Percentiles rank a stretch among this genome's conserved stretches.
Conservation (phyloP, 1,140 invertebrate genomes). For the Drosophila oshimai region DNA sequence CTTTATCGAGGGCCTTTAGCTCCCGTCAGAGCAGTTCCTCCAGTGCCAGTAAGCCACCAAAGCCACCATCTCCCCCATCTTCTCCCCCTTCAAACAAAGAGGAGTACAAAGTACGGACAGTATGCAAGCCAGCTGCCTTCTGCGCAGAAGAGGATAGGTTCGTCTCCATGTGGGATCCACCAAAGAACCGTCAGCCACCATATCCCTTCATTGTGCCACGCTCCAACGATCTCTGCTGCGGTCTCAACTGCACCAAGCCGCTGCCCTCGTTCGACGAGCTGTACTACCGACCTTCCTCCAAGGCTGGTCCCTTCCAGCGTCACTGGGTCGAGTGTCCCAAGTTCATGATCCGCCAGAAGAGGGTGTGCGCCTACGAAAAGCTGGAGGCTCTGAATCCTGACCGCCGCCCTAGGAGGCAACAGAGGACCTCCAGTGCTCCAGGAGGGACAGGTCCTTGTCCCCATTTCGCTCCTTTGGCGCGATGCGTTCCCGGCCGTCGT, state of each 20-base stretch:
- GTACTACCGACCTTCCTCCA: conserved; percentile 35
- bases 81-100: background rate
- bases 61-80: background rate
- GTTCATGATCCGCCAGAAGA: conserved; percentile 5
- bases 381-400: background rate
- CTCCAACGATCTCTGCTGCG: conserved; percentile 8
- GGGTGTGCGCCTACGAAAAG: conserved; percentile 18
- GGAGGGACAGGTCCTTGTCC: background rate
- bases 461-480: conserved; percentile 3
- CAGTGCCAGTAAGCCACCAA: background rate
- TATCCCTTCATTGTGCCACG: conserved; percentile 2
- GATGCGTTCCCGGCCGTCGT: conserved; percentile 7
- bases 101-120: background rate
- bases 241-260: conserved; percentile 6
- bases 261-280: conserved; percentile 44
- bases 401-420: too few species aligned
- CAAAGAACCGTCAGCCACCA: conserved; percentile 10
- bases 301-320: conserved; percentile 18
- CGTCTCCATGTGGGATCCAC: conserved; percentile 40
- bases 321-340: conserved; percentile 49
- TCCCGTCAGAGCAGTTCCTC: background rate
- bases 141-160: conserved; percentile 4
- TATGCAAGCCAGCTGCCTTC: background rate
- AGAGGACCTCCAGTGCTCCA: background rate
- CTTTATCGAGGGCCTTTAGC: background rate